Evolutionary conservation across 2,888 invertebrate species (phyloP).

Genomic region (Horisme vitalbata): DNA sequence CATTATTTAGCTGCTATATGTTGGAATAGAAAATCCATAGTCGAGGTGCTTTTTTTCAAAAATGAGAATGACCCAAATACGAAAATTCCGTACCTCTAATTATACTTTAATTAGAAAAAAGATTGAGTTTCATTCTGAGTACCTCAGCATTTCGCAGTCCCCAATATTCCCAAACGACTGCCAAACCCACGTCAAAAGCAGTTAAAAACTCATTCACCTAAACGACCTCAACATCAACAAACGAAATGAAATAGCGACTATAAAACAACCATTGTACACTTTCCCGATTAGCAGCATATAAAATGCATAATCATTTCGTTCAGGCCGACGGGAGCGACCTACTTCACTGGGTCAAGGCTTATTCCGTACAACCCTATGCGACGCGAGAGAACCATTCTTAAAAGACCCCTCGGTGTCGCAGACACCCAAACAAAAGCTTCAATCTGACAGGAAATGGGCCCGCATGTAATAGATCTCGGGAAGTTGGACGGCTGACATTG

Average conservation of each 20-base stretch:
- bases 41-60: no score
- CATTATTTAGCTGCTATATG: no score
- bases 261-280: slow-evolving; percentile 32
- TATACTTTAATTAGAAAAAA: no score
- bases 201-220: slow-evolving; percentile 18
- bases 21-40: no score
- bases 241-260: slow-evolving; percentile 19
- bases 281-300: slow-evolving; percentile 45
- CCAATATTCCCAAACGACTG: slow-evolving; percentile 13
- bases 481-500: slow-evolving; percentile 41
- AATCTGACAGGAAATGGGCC: slow-evolving; percentile 35
- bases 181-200: slow-evolving; percentile 7
- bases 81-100: no score
- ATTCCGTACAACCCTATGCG: slow-evolving; percentile 36
- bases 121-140: no score
- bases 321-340: slow-evolving; percentile 45
- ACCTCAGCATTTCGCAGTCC: background rate
- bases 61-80: no score
- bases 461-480: slow-evolving; percentile 37
- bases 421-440: slow-evolving; percentile 42
- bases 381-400: slow-evolving; percentile 34
- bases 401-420: slow-evolving; percentile 29
- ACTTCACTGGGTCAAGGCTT: slow-evolving; percentile 53
- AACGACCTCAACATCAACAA: slow-evolving; percentile 19
- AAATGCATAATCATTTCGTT: slow-evolving; percentile 53